Evolutionary conservation across 2,113 vertebrate species (phyloP).

Genomic region (Centrocercus urophasianus): DNA sequence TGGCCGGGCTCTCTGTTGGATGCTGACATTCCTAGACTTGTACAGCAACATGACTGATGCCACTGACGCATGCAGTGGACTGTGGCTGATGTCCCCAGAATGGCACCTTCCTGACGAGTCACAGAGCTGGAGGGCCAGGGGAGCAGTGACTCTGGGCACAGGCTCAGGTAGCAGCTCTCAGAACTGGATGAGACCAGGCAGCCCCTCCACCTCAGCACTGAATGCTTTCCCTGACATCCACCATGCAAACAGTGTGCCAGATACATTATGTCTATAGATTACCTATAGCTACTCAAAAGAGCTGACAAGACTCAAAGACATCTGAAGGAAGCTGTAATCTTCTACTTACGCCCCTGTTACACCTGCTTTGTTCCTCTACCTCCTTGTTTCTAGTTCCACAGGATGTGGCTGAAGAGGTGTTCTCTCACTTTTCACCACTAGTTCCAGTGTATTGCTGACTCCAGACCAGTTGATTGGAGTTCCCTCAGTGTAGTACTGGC

Average conservation of each 20-base stretch:
- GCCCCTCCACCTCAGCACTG: no score
- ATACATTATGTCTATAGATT: neutral
- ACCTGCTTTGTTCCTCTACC: neutral
- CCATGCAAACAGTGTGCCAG: neutral
- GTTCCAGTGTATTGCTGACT: neutral
- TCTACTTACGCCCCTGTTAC: neutral
- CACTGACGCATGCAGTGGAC: neutral
- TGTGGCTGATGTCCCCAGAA: neutral
- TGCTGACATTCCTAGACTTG: neutral
- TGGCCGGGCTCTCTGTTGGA: neutral
- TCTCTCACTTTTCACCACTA: conserved; percentile 47
- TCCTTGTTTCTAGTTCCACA: neutral
- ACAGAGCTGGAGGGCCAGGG: neutral
- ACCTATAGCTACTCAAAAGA: neutral
- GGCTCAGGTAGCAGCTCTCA: neutral
- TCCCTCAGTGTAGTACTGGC: neutral
- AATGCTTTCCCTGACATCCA: neutral
- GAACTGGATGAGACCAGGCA: neutral
- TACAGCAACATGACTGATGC: neutral
- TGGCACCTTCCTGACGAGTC: neutral
- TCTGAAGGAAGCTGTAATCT: neutral
- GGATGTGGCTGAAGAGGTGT: neutral
- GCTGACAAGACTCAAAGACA: neutral
- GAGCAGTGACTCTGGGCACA: neutral
- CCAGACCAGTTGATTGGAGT: accelerated